A percentile compares a stretch with the other conserved stretches of the same genome.
These are phyloP conservation scores for Lamellibrachia columna DNA, from an alignment of 2,888 invertebrate species.

Conservation along the genomic window DNA sequence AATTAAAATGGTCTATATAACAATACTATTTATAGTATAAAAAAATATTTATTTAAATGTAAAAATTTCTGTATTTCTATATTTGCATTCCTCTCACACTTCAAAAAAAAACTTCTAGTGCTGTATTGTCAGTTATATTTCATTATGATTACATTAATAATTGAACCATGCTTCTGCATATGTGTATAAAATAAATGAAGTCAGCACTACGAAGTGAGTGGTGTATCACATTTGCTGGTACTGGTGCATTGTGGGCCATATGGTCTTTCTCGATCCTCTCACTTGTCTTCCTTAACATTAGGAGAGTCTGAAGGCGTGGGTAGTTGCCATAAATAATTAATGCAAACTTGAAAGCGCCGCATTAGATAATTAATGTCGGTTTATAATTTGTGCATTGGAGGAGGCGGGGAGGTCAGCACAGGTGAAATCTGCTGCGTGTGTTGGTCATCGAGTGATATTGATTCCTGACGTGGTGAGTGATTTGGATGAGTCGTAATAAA, in stretches of 20 bases:
- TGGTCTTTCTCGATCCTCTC: neutral
- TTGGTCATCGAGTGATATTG: neutral
- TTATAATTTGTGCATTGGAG: neutral
- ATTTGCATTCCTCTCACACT: neutral
- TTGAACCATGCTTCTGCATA: neutral
- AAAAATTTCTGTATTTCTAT: neutral
- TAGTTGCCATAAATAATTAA: neutral
- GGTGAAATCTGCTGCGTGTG: neutral
- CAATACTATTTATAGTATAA: neutral
- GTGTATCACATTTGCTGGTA: neutral
- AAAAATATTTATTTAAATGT: neutral
- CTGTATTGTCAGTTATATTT: neutral
- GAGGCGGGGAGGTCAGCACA: neutral
- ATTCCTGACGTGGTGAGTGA: neutral
- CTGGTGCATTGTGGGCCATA: neutral
- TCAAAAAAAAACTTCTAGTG: neutral
- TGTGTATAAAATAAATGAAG: neutral
- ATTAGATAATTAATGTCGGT: constrained; percentile 6
- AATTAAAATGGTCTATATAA: neutral
- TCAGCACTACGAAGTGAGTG: neutral
- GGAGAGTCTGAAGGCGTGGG: neutral
- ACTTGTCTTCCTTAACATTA: neutral
- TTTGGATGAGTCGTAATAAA: neutral
- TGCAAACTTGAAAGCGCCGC: neutral
- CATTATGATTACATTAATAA: neutral